Conservation (phyloP, 2,797 vertebrate genomes). For the Eulemur mongoz region DNA sequence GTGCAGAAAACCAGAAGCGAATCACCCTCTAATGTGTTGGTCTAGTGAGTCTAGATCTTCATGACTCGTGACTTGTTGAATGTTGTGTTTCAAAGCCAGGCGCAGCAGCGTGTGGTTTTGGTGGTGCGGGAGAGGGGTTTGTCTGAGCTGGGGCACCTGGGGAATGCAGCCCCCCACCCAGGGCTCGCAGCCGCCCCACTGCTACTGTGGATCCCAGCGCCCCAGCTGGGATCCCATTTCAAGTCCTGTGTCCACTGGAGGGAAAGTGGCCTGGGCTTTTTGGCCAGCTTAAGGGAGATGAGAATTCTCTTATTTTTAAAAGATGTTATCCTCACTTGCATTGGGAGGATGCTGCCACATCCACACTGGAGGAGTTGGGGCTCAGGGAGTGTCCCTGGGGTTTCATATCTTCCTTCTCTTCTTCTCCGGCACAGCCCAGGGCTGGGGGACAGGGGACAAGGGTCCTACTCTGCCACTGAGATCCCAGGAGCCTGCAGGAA, state of each 20-base stretch:
- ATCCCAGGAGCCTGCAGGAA: neutral
- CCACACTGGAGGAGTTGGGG: fast-evolving
- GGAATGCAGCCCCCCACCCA: neutral
- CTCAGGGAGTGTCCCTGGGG: too few relatives aligned
- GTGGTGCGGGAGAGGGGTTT: neutral
- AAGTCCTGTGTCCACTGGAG: neutral
- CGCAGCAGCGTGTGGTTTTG: neutral
- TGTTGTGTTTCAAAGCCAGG: neutral
- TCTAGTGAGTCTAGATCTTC: neutral
- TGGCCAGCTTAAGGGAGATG: neutral
- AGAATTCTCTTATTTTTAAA: neutral
- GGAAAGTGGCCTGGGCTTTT: neutral
- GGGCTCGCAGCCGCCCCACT: neutral
- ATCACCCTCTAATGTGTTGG: neutral
- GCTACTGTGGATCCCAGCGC: fast-evolving
- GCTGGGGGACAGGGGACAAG: neutral
- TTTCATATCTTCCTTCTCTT: neutral
- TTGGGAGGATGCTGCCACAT: neutral
- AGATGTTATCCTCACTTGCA: too few relatives aligned
- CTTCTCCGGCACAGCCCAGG: neutral
- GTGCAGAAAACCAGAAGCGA: neutral
- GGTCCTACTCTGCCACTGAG: neutral
- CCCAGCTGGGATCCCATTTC: neutral
- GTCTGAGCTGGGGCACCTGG: neutral
- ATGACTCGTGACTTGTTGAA: neutral